Conservation (phyloP, 1,140 invertebrate genomes). For the Glossosoma conforme region DNA sequence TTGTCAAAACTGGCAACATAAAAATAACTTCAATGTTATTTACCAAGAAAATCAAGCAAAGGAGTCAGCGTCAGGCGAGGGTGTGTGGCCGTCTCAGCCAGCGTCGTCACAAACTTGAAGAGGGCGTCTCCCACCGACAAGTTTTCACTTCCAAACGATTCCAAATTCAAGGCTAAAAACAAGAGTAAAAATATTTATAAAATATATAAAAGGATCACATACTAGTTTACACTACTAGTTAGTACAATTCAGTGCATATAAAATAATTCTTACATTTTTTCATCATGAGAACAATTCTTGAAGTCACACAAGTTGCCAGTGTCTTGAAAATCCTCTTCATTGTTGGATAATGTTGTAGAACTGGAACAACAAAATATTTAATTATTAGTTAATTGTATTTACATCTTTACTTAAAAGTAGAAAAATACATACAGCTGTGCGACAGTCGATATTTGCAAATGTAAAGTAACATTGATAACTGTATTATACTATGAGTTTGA, state of each 20-base stretch:
- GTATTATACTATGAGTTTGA: too few relatives aligned
- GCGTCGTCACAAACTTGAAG: slow-evolving; percentile 71
- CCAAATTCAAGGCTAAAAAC: slow-evolving; percentile 31
- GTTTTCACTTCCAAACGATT: slow-evolving; percentile 51
- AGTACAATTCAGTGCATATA: too few relatives aligned
- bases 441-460: too few relatives aligned
- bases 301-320: slow-evolving; percentile 64
- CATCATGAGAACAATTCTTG: slow-evolving; percentile 57
- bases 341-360: slow-evolving; percentile 69
- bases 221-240: background rate
- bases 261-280: slow-evolving; percentile 37
- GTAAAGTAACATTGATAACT: too few relatives aligned
- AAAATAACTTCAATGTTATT: too few relatives aligned
- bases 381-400: too few relatives aligned
- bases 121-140: slow-evolving; percentile 76
- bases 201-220: background rate
- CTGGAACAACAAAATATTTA: slow-evolving; percentile 42
- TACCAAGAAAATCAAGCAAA: slow-evolving; percentile 69
- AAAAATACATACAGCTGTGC: too few relatives aligned
- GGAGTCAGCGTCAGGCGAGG: slow-evolving; percentile 68
- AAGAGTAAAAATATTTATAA: too few relatives aligned
- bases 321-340: slow-evolving; percentile 77
- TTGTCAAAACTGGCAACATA: too few relatives aligned
- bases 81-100: slow-evolving; percentile 66
- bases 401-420: too few relatives aligned